phyloP scores from a whole-genome alignment of 2,888 invertebrate species.

The Agrochola litura region DNA sequence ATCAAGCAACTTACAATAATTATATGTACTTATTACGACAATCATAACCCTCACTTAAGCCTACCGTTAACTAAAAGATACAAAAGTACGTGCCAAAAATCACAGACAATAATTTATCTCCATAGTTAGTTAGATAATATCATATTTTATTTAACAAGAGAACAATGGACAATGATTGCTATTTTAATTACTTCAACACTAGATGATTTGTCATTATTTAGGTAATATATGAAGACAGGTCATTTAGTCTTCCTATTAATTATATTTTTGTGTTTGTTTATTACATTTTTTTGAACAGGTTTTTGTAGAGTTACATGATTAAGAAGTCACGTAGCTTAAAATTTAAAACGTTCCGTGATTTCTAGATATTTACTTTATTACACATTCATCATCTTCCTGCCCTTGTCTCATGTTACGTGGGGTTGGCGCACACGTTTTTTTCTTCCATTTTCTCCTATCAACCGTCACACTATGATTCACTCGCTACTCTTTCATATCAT shows the following conservation, averaged over 20 bases:
- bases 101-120: constrained; percentile 15
- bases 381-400: too few species aligned
- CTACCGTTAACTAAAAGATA: background rate
- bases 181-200: constrained; percentile 25
- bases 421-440: too few species aligned
- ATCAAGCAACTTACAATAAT: background rate
- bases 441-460: too few species aligned
- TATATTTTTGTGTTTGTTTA: constrained; percentile 2
- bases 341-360: background rate
- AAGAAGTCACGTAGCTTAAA: too few species aligned
- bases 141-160: constrained; percentile 24
- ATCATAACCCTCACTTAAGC: background rate
- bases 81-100: background rate
- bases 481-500: too few species aligned
- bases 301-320: background rate
- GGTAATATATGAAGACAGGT: constrained; percentile 27
- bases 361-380: background rate
- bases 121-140: constrained; percentile 31
- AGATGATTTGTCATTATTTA: constrained; percentile 39
- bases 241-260: constrained; percentile 29
- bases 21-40: background rate
- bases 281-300: background rate
- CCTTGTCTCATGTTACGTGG: too few species aligned
- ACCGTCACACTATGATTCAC: too few species aligned
- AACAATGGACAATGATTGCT: constrained; percentile 42